A percentile compares a stretch with the other conserved stretches of the same genome.
Conservation (phyloP, 2,888 invertebrate species). For the Xanthorhoe designata region DNA sequence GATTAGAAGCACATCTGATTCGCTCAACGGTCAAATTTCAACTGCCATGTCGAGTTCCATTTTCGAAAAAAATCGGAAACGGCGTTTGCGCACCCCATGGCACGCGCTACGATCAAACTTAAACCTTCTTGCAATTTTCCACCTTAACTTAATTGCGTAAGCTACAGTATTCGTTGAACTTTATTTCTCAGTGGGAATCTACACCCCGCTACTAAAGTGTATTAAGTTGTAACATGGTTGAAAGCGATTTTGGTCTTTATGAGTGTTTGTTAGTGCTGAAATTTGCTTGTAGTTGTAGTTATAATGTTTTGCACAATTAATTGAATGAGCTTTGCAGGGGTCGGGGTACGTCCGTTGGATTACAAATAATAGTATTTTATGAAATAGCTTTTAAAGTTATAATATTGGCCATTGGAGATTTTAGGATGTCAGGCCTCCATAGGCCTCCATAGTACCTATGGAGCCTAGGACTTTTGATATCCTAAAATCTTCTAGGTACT, state of each 20-base stretch:
- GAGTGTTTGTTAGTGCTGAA: fast-evolving
- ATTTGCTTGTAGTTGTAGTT: slow-evolving; percentile 27
- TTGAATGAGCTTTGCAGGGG: slow-evolving; percentile 60
- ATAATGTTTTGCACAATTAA: slow-evolving; percentile 50
- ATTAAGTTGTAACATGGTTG: neutral
- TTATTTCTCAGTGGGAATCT: slow-evolving; percentile 5
- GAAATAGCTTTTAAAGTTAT: neutral
- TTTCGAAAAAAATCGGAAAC: slow-evolving; percentile 73
- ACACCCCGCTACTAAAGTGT: slow-evolving; percentile 11
- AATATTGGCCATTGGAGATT: no score
- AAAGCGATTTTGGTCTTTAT: slow-evolving; percentile 37
- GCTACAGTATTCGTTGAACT: slow-evolving; percentile 13
- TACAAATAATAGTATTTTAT: slow-evolving; percentile 1
- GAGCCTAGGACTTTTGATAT: no score
- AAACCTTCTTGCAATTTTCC: neutral
- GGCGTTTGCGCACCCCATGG: slow-evolving; percentile 80
- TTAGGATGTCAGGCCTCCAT: no score
- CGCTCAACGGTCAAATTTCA: slow-evolving; percentile 68
- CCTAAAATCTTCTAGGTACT: no score
- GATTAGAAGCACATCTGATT: slow-evolving; percentile 48
- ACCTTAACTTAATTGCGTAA: slow-evolving; percentile 17
- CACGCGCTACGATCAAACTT: slow-evolving; percentile 65
- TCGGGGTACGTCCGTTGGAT: slow-evolving; percentile 41
- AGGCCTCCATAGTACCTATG: no score
- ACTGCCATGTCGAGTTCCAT: slow-evolving; percentile 65